Conservation (phyloP, 1,140 invertebrate genomes). For the Bursaphelenchus mucronatus region DNA sequence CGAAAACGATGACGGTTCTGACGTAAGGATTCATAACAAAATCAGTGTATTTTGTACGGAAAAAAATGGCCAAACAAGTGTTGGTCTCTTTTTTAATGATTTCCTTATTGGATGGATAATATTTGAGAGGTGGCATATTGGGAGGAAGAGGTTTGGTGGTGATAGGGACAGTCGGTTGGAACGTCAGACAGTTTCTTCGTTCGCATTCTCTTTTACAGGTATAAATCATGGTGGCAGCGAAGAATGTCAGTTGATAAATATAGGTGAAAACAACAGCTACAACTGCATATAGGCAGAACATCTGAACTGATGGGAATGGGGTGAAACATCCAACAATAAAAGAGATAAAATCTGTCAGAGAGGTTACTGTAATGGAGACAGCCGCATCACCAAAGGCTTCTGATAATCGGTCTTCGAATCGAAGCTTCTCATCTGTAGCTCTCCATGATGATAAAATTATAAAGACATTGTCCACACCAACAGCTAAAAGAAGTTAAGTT, state of each 20-base stretch:
- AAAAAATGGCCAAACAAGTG: constrained; percentile 64
- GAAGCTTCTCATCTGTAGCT: constrained; percentile 73
- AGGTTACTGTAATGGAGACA: constrained; percentile 94
- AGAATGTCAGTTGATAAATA: constrained; percentile 63
- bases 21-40: constrained; percentile 79
- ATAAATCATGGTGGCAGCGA: constrained; percentile 60
- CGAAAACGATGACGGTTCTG: constrained; percentile 82
- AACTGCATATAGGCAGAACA: constrained; percentile 60
- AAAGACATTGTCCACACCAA: constrained; percentile 59
- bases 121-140: constrained; percentile 65
- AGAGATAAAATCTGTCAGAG: constrained; percentile 92
- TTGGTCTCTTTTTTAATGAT: too few species aligned
- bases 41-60: constrained; percentile 77
- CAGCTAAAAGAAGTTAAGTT: constrained; percentile 46
- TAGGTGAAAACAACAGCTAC: constrained; percentile 62
- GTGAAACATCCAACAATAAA: constrained; percentile 91
- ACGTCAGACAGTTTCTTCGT: constrained; percentile 57
- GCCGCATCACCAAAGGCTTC: constrained; percentile 77
- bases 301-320: constrained; percentile 65
- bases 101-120: too few species aligned
- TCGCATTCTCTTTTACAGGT: constrained; percentile 53
- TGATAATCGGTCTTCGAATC: constrained; percentile 79
- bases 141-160: not conserved
- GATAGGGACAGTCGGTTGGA: constrained; percentile 33
- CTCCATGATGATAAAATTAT: constrained; percentile 81